phyloP scores from a whole-genome alignment of 1,140 invertebrate genomes.

The Scaptomyza montana region DNA sequence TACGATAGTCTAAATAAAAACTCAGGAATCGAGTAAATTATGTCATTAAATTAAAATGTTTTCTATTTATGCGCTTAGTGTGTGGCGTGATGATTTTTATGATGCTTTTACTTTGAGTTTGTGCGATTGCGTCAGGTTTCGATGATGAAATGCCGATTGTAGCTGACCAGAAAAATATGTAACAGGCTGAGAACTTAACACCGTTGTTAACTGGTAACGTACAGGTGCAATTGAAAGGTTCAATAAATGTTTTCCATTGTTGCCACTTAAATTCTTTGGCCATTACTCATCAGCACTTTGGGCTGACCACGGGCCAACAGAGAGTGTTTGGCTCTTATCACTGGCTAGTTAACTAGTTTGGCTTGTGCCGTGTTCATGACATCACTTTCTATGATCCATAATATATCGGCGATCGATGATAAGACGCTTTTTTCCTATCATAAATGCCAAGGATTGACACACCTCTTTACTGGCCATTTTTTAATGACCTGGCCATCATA shows the following conservation, averaged over 20 bases:
- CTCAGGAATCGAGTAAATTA: constrained; percentile 10
- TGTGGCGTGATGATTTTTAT: constrained; percentile 2
- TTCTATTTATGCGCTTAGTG: constrained; percentile 4
- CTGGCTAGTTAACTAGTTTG: not conserved
- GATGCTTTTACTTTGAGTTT: constrained; percentile 13
- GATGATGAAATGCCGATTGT: not conserved
- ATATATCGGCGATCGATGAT: constrained; percentile 58
- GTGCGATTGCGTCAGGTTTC: constrained; percentile 18
- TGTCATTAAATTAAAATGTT: constrained; percentile 17
- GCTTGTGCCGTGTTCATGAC: constrained; percentile 45
- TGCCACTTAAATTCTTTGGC: constrained; percentile 20
- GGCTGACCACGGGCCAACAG: constrained; percentile 7
- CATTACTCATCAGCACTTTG: constrained; percentile 31
- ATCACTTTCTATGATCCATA: constrained; percentile 64
- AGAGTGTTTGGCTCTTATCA: constrained; percentile 43
- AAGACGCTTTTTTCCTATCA: constrained; percentile 66
- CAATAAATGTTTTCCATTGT: constrained; percentile 24
- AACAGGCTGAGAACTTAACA: constrained; percentile 24
- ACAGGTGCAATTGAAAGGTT: constrained; percentile 11
- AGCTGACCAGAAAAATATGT: not conserved
- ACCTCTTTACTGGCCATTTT: constrained; percentile 17
- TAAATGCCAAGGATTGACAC: constrained; percentile 68
- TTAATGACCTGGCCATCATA: constrained; percentile 17
- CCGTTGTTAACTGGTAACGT: constrained; percentile 3
- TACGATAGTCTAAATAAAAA: not conserved